These are phyloP conservation scores for Spheniscus mendiculus DNA, from an alignment of 2,113 vertebrate species.

Conservation along the genomic window DNA sequence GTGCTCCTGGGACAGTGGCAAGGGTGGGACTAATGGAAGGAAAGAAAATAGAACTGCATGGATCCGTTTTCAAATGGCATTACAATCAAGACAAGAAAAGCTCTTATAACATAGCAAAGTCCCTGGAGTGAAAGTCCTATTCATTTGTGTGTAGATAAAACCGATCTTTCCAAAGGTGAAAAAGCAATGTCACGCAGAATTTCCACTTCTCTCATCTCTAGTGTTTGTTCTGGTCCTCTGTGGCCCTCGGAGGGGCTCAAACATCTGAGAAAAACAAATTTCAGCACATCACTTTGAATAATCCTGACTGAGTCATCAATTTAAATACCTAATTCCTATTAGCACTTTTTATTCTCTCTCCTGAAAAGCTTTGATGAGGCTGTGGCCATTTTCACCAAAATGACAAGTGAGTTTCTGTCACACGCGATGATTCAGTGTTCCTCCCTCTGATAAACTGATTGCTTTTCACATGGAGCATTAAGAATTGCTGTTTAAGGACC, in stretches of 20 bases:
- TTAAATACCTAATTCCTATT: slow-evolving; percentile 65
- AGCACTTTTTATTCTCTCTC: slow-evolving; percentile 62
- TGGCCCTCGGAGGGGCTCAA: background rate
- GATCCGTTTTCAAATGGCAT: background rate
- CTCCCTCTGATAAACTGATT: background rate
- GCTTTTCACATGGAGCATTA: background rate
- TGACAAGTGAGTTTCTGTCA: slow-evolving; percentile 2
- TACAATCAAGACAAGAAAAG: background rate
- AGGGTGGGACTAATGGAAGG: background rate
- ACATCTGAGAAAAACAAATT: slow-evolving; percentile 45
- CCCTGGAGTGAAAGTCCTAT: slow-evolving; percentile 38
- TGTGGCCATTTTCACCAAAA: slow-evolving; percentile 40
- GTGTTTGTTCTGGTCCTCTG: slow-evolving; percentile 15
- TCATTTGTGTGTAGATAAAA: slow-evolving; percentile 44
- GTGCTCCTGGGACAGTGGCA: background rate
- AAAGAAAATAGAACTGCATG: background rate
- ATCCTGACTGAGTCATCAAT: slow-evolving; percentile 55
- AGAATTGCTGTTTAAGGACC: background rate
- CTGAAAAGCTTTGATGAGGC: slow-evolving; percentile 54
- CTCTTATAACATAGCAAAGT: slow-evolving; percentile 4
- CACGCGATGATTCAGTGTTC: background rate
- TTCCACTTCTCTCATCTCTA: background rate
- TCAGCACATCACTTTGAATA: slow-evolving; percentile 48
- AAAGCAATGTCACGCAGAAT: background rate
- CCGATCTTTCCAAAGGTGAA: slow-evolving; percentile 26